Conservation (phyloP, 2,888 invertebrate species). For the Pyrrhia umbra region DNA sequence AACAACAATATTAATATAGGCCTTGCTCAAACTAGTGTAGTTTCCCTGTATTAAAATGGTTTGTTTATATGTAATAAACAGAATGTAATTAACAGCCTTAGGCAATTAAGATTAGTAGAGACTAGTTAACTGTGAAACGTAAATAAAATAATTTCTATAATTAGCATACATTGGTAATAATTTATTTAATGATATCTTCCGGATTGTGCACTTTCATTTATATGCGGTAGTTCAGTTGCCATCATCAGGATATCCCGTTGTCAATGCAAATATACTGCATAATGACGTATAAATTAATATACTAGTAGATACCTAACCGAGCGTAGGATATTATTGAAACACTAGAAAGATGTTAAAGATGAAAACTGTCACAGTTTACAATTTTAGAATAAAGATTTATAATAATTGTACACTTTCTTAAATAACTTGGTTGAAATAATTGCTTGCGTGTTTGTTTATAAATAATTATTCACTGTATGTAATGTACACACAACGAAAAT, state of each 20-base stretch:
- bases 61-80: conserved; percentile 8
- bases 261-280: conserved; percentile 24
- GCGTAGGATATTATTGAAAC: conserved; percentile 3
- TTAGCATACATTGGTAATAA: conserved; percentile 15
- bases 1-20: not conserved
- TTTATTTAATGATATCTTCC: conserved; percentile 25
- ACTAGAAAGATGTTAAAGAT: not conserved
- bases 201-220: conserved; percentile 44
- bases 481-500: not conserved
- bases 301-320: not conserved
- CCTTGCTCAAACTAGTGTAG: not conserved
- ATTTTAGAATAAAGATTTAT: too few species aligned
- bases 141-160: conserved; percentile 8
- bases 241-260: conserved; percentile 38
- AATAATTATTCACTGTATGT: not conserved
- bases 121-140: not conserved
- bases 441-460: not conserved
- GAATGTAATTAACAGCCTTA: not conserved
- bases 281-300: conserved; percentile 28
- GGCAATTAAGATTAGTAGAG: not conserved
- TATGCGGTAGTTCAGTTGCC: conserved; percentile 17
- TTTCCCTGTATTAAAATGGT: conserved; percentile 1
- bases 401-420: not conserved
- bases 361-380: not conserved
- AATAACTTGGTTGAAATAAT: not conserved